Base-by-base conservation (phyloP, 1,140 invertebrate species). In the Drosophila setifemur region DNA sequence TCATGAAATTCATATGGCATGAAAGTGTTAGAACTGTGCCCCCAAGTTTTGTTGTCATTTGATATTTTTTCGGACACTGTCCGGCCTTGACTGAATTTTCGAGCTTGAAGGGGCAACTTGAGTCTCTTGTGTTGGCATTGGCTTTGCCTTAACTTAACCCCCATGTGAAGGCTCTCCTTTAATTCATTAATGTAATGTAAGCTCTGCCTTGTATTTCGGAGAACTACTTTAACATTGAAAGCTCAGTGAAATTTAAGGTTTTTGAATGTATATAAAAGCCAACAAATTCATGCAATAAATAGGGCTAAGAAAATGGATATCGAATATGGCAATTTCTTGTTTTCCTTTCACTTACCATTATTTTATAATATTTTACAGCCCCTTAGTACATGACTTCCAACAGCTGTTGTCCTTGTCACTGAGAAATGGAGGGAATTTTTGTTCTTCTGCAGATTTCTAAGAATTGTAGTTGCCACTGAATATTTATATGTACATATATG, bases 331-430 rank as follows among this genome's bases (percentile, higher is more conserved):
- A 40, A 14, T 25, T 26, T 9, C 12, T 11, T n/a, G n/a, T n/a
- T n/a, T n/a, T n/a, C n/a, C n/a, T n/a, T n/a, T n/a, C n/a, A n/a
- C n/a, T n/a, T n/a, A n/a, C n/a, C n/a, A n/a, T n/a, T n/a, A n/a
- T n/a, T n/a, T n/a, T n/a, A n/a, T n/a, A n/a, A n/a, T n/a, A n/a
- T n/a, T n/a, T n/a, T n/a, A n/a, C n/a, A n/a, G n/a, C n/a, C n/a
- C n/a, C n/a, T n/a, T n/a, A n/a, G n/a, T n/a, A n/a, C n/a, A n/a
- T 16, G 18, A 26, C 5, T n/a, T 19, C 6, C 19, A n/a, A 4
- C 50, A 60, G 14, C 57, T 39, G 50, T 28, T 29, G 60, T 61
- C 60, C 29, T 37, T 47, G 29, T 45, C 55, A 21, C 25, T 25
- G 14, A n/a, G 4, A 19, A 31, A 19, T 25, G 14, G 11, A 9